Conservation (phyloP, 2,113 vertebrate genomes). For the cat (Felis catus) region F.catus_Fca126_mat1.0 CM031423.1:85641001-85641500, state of each 20-base stretch:
- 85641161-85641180: background rate
- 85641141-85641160: background rate
- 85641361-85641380: background rate
- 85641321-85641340: background rate
- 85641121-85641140: background rate
- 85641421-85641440: background rate
- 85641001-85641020: background rate
- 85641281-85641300: background rate
- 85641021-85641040: background rate
- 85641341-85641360: background rate
- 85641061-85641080: background rate
- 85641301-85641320: background rate
- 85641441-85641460: background rate
- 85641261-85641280: background rate
- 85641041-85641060: background rate
- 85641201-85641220: background rate
- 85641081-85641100: background rate
- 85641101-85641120: background rate
- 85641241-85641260: background rate
- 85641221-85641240: background rate
- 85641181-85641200: background rate
- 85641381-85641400: background rate
- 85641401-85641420: background rate
- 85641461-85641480: background rate
- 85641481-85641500: background rate